Evolutionary conservation across 2,888 invertebrate genomes (phyloP).

Genomic region (Eristalis tenax): DNA sequence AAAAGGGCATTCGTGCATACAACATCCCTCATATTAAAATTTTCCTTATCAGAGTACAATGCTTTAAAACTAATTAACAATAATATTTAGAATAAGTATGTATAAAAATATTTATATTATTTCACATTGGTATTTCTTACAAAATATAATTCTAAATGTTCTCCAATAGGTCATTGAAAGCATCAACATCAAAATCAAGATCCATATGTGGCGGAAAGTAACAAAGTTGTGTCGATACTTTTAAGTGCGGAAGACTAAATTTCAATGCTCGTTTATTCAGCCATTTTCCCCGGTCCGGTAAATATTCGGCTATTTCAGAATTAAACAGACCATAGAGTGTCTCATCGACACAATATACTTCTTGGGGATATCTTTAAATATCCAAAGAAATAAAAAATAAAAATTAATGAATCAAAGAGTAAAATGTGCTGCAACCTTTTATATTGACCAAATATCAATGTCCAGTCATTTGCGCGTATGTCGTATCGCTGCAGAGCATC

Average conservation of each 20-base stretch:
- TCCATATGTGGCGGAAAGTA: too few species aligned
- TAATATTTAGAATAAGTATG: too few species aligned
- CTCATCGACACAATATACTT: conserved; percentile 50
- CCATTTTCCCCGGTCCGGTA: conserved; percentile 57
- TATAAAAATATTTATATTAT: too few species aligned
- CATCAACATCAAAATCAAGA: too few species aligned
- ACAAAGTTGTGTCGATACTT: conserved; percentile 29
- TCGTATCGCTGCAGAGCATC: background rate
- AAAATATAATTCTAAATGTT: too few species aligned
- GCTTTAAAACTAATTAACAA: too few species aligned
- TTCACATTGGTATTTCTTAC: too few species aligned
- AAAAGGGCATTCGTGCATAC: too few species aligned
- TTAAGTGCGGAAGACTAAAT: conserved; percentile 49
- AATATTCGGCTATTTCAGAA: conserved; percentile 54
- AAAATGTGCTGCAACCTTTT: background rate
- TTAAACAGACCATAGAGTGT: conserved; percentile 60
- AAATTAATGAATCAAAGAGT: background rate
- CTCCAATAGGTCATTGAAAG: too few species aligned
- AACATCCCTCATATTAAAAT: too few species aligned
- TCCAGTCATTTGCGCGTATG: conserved; percentile 41
- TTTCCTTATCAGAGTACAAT: too few species aligned
- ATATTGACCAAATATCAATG: conserved; percentile 35
- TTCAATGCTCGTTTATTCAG: conserved; percentile 28
- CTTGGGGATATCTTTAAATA: conserved; percentile 56
- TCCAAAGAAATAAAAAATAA: background rate